Conservation (phyloP, 92 coral and sea anemone genomes). For the Epizoanthus ramosus region DNA sequence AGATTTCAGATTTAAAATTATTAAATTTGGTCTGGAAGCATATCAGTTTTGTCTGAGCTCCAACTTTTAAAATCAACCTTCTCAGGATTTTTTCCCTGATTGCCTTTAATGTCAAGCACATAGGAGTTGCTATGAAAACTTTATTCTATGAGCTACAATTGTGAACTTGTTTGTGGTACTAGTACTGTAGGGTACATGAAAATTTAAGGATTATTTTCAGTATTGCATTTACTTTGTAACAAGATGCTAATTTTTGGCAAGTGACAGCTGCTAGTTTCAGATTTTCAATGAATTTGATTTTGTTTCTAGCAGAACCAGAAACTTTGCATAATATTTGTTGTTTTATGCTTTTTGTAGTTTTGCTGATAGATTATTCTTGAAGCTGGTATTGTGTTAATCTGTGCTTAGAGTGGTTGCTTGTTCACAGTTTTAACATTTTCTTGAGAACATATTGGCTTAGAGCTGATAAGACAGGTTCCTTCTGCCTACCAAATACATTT, state of each 20-base stretch:
- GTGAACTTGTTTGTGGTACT: neutral
- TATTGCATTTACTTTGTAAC: neutral
- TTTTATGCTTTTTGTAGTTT: neutral
- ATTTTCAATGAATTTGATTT: slow-evolving; percentile 20
- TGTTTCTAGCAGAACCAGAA: neutral
- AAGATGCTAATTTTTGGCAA: neutral
- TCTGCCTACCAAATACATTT: neutral
- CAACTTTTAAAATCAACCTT: slow-evolving; percentile 10
- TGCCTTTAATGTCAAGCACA: neutral
- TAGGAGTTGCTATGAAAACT: slow-evolving; percentile 16
- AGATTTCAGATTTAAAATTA: slow-evolving; percentile 23
- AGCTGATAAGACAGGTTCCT: neutral
- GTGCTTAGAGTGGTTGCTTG: neutral
- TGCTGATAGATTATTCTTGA: too few relatives aligned
- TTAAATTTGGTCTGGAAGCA: slow-evolving; percentile 14
- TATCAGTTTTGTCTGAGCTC: slow-evolving; percentile 30
- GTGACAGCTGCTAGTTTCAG: slow-evolving; percentile 23
- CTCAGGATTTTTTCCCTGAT: neutral
- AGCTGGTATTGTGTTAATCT: neutral
- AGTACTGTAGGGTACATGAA: neutral
- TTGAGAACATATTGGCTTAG: neutral
- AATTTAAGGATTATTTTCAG: neutral
- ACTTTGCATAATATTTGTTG: neutral
- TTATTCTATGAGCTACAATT: neutral
- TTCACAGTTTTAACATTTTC: neutral